Evolutionary conservation across 1,140 invertebrate genomes (phyloP), one percentile per base, ranked within the genome.

Genomic region (Augochlora pura): DNA sequence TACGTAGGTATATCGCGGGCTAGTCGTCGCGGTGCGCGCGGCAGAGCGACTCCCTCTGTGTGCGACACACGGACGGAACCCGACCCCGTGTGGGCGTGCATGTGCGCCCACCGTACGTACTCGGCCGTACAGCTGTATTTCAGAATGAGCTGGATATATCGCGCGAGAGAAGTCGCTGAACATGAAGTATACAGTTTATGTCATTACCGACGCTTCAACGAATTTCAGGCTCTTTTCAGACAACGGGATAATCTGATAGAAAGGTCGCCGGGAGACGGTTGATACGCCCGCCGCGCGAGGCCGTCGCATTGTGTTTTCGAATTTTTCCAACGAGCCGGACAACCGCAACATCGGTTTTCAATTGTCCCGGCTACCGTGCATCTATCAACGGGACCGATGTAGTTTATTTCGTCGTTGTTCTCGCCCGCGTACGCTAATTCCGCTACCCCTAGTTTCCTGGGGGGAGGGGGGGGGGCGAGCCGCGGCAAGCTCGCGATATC

Each of bases 61-160:
- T 67, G 66, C 23, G 2, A 52, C 27, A 18, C 38, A 68, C 39
- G 4, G 21, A 52, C 64, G 23, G n/a, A 25, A 32, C 8, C 27
- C 27, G 14, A 14, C 3, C 57, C 23, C 14, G 59, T 65, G 66
- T 25, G 64, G 18, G 42, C 57, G 49, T 83, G 81, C 57, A 80
- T 57, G 69, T 68, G 57, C 70, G 21, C 54, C 54, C 54, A 57
- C 54, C n/a, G 66, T 49, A 75, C 77, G 77, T 79, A 54, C 71
- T 63, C 83, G 49, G 66, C 64, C 68, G 73, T 82, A 80, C 84
- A 80, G 75, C 81, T 88, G 81, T 88, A 88, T 89, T 88, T 88
- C 77, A 82, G 86, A 89, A 89, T 88, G 87, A 87, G 87, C 78
- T 88, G 80, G 81, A 87, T 89, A 88, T 89, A 89, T 90, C 82